Percentiles rank a stretch among this genome's conserved stretches.
These are phyloP conservation scores for Maniola jurtina DNA, from an alignment of 1,140 invertebrate genomes.

Conservation along the genomic window DNA sequence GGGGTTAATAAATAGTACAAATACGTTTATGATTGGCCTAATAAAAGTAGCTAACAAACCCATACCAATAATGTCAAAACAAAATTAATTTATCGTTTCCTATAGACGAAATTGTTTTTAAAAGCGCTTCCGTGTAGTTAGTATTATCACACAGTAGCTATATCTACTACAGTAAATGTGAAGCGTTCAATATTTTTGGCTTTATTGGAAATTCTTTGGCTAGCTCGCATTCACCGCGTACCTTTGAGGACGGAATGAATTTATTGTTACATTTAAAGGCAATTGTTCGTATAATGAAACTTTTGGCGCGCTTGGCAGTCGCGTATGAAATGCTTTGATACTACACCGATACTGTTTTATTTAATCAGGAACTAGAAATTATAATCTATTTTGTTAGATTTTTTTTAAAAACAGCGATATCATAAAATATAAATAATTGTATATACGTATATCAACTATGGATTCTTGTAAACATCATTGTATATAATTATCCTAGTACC, in stretches of 20 bases:
- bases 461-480: no score
- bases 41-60: no score
- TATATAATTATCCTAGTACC: no score
- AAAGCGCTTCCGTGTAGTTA: neutral
- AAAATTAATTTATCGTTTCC: constrained; percentile 11
- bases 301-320: constrained; percentile 22
- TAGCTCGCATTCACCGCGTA: constrained; percentile 31
- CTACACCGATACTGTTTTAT: neutral
- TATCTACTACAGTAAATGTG: constrained; percentile 28
- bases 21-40: no score
- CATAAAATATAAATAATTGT: no score
- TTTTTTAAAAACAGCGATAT: no score
- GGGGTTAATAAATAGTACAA: no score
- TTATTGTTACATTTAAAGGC: constrained; percentile 43
- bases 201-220: constrained; percentile 51
- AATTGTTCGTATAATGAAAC: constrained; percentile 37
- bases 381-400: no score
- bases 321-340: constrained; percentile 20
- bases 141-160: neutral
- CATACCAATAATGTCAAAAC: neutral
- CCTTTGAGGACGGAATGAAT: constrained; percentile 47
- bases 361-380: no score
- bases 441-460: no score
- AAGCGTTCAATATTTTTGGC: constrained; percentile 33
- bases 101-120: neutral